A percentile compares a stretch with the other conserved stretches of the same genome.
These are phyloP conservation scores for Lophius americanus DNA, from an alignment of 2,797 vertebrate genomes.

Conservation along the genomic window DNA sequence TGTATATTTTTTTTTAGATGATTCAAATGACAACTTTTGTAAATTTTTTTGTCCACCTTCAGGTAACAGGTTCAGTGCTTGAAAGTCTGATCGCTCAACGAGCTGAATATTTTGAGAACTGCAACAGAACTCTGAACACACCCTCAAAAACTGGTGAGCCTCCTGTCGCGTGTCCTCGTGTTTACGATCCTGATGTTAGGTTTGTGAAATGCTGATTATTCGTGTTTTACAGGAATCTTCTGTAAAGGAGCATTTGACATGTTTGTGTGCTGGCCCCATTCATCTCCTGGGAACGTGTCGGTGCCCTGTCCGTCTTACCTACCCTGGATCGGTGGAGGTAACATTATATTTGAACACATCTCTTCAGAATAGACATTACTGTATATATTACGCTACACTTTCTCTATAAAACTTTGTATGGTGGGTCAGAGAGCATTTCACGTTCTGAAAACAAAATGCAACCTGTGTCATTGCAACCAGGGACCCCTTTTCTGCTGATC, in stretches of 20 bases:
- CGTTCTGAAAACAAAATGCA: no score
- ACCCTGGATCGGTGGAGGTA: conserved; percentile 84
- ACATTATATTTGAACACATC: conserved; percentile 1
- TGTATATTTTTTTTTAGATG: no score
- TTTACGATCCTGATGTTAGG: neutral
- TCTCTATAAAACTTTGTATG: no score
- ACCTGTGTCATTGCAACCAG: no score
- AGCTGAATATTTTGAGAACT: conserved; percentile 86
- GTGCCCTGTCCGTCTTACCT: conserved; percentile 92
- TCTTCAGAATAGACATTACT: neutral
- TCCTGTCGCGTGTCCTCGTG: no score
- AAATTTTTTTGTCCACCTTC: neutral
- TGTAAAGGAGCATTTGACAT: conserved; percentile 92
- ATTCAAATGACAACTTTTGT: neutral
- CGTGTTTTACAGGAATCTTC: conserved; percentile 79
- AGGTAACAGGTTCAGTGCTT: conserved; percentile 84
- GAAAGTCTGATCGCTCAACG: conserved; percentile 85
- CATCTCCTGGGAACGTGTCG: conserved; percentile 90
- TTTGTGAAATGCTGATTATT: neutral
- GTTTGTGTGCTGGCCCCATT: conserved; percentile 93
- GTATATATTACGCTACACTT: no score
- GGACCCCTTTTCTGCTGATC: no score
- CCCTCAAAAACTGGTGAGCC: conserved; percentile 82
- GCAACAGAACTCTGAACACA: conserved; percentile 79
- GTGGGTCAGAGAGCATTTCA: no score